These are phyloP conservation scores for Tenebrosternarchus preto DNA, from an alignment of 2,113 vertebrate species.

Conservation along the genomic window DNA sequence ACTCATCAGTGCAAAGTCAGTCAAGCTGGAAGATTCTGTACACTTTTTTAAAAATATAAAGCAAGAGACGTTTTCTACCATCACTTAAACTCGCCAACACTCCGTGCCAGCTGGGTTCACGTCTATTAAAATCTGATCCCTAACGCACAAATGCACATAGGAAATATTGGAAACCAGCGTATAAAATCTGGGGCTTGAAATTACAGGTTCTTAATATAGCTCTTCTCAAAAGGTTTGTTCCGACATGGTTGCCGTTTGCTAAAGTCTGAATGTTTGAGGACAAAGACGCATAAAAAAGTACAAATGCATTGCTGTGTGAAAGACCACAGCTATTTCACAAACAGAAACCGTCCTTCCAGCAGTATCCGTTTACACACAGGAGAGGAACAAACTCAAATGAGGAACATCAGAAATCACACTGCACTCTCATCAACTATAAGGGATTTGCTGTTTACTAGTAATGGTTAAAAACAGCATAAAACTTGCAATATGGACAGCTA, in stretches of 20 bases:
- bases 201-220: slow-evolving; percentile 16
- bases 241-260: slow-evolving; percentile 7
- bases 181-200: background rate
- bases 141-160: background rate
- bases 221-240: slow-evolving; percentile 14
- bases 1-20: slow-evolving; percentile 26
- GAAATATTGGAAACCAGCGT: background rate
- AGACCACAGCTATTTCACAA: background rate
- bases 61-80: background rate
- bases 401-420: background rate
- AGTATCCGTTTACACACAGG: background rate
- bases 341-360: background rate
- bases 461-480: background rate
- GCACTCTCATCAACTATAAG: background rate
- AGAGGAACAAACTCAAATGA: background rate
- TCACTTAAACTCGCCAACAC: background rate
- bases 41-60: background rate
- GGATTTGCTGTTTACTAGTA: slow-evolving; percentile 2
- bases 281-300: background rate
- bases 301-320: background rate
- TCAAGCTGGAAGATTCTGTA: background rate
- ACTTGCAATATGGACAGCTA: slow-evolving; percentile 2
- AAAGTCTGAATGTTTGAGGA: background rate
- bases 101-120: background rate
- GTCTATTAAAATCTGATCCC: background rate